Conservation (phyloP, 2,113 vertebrate genomes). For the Potamarius usumacintae region DNA sequence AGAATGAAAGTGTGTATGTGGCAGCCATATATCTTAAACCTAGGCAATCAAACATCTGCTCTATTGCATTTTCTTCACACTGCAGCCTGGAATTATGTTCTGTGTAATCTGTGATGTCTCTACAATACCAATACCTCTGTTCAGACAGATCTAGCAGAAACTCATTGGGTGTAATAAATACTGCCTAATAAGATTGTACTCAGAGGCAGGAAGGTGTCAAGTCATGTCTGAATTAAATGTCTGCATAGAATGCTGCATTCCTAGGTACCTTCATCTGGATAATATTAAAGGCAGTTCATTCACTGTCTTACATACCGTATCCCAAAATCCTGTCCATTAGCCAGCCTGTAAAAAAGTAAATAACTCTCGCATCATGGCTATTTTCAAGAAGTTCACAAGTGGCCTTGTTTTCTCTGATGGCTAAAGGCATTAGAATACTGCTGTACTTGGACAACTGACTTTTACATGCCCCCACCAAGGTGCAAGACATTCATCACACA, state of each 20-base stretch:
- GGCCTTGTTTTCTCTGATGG: not conserved
- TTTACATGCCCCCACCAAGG: not conserved
- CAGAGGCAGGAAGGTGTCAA: not conserved
- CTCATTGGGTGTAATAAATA: not conserved
- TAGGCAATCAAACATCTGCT: not conserved
- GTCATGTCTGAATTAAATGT: not conserved
- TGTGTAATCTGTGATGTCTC: not conserved
- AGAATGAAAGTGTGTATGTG: not conserved
- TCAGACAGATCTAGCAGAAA: not conserved
- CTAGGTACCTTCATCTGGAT: not conserved
- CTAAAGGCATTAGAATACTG: not conserved
- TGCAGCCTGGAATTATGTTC: not conserved
- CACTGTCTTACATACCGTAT: not conserved
- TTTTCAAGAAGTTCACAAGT: not conserved
- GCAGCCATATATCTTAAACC: not conserved
- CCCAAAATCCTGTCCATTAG: not conserved
- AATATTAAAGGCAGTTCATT: not conserved
- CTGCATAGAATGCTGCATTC: not conserved
- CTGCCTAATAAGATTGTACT: not conserved
- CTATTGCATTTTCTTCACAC: not conserved
- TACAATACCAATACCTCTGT: not conserved
- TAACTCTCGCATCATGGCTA: not conserved
- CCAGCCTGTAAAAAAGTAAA: not conserved
- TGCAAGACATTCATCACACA: not conserved
- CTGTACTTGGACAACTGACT: not conserved